phyloP scores from a whole-genome alignment of 2,888 invertebrate genomes.

The Pristionchus fissidentatus region DNA sequence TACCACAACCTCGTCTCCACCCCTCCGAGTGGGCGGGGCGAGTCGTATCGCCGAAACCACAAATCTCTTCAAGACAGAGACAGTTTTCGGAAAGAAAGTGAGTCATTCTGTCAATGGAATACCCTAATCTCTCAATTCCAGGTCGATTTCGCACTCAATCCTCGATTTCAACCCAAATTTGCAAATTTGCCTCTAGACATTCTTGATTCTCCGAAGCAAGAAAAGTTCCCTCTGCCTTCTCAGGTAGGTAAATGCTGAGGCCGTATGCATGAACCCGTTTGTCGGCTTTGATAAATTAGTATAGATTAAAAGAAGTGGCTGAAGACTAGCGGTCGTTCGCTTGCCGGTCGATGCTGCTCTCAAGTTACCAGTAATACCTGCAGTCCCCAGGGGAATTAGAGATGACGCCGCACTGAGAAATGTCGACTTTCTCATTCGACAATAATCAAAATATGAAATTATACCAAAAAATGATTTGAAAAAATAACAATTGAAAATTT shows the following conservation, averaged over 20 bases:
- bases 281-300: no score
- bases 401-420: no score
- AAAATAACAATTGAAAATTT: no score
- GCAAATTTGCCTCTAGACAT: neutral
- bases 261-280: no score
- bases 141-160: constrained; percentile 30
- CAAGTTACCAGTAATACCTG: no score
- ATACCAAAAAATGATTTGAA: no score
- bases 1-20: neutral
- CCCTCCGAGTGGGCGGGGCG: neutral
- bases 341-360: no score
- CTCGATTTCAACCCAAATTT: constrained; percentile 40
- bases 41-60: constrained; percentile 31
- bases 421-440: no score
- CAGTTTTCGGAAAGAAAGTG: constrained; percentile 19
- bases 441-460: no score
- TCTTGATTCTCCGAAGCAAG: neutral
- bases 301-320: no score
- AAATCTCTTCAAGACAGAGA: constrained; percentile 19
- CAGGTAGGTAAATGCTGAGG: constrained; percentile 38
- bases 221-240: constrained; percentile 33
- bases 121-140: neutral
- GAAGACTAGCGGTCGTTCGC: no score
- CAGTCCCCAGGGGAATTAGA: no score
- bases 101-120: neutral